A percentile compares a stretch with the other conserved stretches of the same genome.
Conservation (phyloP, 2,797 vertebrate species). For the Anguilla anguilla region DNA sequence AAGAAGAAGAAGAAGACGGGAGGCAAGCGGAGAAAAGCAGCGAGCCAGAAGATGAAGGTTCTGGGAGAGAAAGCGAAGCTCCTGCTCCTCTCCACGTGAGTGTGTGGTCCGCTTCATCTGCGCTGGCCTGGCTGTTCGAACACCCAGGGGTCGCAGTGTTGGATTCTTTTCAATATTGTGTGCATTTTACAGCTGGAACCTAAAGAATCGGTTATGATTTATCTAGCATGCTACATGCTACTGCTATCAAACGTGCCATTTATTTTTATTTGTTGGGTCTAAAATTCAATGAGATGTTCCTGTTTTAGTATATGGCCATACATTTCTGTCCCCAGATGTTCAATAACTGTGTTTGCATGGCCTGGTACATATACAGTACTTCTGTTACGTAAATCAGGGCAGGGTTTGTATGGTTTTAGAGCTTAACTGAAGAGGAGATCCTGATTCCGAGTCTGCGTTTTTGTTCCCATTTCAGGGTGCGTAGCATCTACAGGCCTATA, state of each 20-base stretch:
- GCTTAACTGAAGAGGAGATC: neutral
- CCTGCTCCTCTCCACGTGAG: constrained; percentile 74
- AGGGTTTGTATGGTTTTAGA: neutral
- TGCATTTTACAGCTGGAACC: neutral
- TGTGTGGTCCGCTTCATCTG: constrained; percentile 1
- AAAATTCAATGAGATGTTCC: neutral
- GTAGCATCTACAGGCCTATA: constrained; percentile 68
- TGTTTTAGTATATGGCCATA: neutral
- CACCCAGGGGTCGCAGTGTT: neutral
- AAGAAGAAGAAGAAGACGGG: constrained; percentile 54
- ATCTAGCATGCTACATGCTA: neutral
- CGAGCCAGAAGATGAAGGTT: constrained; percentile 57
- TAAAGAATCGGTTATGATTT: neutral
- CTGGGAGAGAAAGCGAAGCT: constrained; percentile 64
- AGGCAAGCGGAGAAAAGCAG: constrained; percentile 52
- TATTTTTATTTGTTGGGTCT: neutral
- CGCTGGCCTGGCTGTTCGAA: neutral
- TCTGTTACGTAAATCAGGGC: neutral
- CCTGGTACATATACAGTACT: neutral
- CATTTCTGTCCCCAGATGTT: neutral
- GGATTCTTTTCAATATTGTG: neutral
- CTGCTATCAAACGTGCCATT: neutral
- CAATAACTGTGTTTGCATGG: neutral
- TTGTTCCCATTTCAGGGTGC: constrained; percentile 60
- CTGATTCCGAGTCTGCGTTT: neutral